phyloP scores from a whole-genome alignment of 2,888 invertebrate genomes.

The Tolmerus cingulatus region DNA sequence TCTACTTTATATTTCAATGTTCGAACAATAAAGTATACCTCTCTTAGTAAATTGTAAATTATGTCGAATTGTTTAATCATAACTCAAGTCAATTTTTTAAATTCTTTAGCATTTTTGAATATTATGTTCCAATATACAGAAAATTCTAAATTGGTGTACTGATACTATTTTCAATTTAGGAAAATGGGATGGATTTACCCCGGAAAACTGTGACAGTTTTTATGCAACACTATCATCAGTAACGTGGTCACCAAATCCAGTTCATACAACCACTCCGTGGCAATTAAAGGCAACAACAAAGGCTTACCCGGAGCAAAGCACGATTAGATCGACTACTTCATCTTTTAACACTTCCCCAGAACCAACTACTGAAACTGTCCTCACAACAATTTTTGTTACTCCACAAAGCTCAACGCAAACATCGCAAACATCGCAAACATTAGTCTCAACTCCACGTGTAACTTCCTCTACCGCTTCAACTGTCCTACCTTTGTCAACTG shows the following conservation, averaged over 20 bases:
- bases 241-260: background rate
- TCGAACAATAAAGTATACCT: no score
- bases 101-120: no score
- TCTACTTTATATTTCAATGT: no score
- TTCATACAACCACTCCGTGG: background rate
- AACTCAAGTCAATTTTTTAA: no score
- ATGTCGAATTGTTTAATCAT: no score
- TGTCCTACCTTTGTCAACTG: background rate
- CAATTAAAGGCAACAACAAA: background rate
- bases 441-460: background rate
- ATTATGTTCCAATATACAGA: background rate
- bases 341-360: background rate
- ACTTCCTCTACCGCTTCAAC: background rate
- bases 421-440: background rate
- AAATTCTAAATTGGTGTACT: background rate
- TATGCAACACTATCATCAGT: background rate
- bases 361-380: background rate
- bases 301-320: background rate
- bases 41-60: no score
- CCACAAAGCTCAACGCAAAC: background rate
- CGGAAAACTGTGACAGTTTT: conserved; percentile 13
- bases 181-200: conserved; percentile 49
- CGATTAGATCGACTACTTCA: background rate
- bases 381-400: background rate
- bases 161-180: conserved; percentile 43